phyloP scores from a whole-genome alignment of 2,888 invertebrate genomes.

The Agriopis leucophaearia region DNA sequence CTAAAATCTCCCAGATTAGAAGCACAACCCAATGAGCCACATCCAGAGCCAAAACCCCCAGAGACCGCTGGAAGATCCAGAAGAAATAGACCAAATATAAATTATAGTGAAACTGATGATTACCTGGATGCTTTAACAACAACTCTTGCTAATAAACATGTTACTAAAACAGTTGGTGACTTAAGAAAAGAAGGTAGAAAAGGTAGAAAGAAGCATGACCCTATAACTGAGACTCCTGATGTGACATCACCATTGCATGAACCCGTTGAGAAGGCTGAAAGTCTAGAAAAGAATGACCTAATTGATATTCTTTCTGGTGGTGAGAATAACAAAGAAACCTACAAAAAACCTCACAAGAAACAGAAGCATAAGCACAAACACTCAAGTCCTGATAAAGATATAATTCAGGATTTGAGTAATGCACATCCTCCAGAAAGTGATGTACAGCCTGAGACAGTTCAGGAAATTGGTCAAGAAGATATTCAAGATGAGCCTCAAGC shows the following conservation, averaged over 20 bases:
- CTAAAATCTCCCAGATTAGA: conserved; percentile 69
- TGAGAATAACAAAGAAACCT: conserved; percentile 60
- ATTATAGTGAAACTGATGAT: conserved; percentile 87
- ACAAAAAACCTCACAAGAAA: conserved; percentile 70
- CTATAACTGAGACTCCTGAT: conserved; percentile 54
- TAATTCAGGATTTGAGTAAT: conserved; percentile 47
- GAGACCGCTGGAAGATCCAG: conserved; percentile 76
- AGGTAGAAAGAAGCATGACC: conserved; percentile 71
- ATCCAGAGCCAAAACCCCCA: conserved; percentile 78
- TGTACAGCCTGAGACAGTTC: conserved; percentile 39
- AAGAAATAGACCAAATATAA: conserved; percentile 80
- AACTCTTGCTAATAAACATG: conserved; percentile 67
- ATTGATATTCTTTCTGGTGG: conserved; percentile 72
- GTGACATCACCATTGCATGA: conserved; percentile 42
- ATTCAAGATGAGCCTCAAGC: conserved; percentile 53
- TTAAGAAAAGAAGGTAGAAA: conserved; percentile 77
- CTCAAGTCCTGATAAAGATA: conserved; percentile 59
- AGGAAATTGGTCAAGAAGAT: conserved; percentile 55
- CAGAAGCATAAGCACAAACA: conserved; percentile 70
- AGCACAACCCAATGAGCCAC: conserved; percentile 65
- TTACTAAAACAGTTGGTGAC: conserved; percentile 75
- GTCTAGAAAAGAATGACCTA: conserved; percentile 69
- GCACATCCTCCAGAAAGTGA: conserved; percentile 47
- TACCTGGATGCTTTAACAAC: conserved; percentile 81
- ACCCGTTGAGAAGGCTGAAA: conserved; percentile 60